Conservation (phyloP, 1,140 invertebrate species). For the Grapholita molesta region DNA sequence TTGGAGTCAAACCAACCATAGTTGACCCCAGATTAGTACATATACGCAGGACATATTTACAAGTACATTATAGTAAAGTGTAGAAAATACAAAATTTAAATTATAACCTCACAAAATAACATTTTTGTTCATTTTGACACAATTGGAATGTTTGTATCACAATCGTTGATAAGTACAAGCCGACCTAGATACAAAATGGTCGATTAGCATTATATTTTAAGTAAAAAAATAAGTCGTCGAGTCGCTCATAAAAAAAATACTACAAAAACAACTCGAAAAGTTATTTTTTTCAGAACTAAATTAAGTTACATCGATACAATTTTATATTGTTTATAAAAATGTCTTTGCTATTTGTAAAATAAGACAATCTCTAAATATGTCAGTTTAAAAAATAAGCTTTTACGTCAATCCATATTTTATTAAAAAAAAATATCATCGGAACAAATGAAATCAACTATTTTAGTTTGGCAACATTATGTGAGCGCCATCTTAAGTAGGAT, state of each 20-base stretch:
- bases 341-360: conserved; percentile 15
- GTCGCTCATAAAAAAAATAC: not conserved
- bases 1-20: not conserved
- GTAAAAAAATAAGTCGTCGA: not conserved
- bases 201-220: not conserved
- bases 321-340: conserved; percentile 3
- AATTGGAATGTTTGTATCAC: conserved; percentile 7
- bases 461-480: not conserved
- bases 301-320: conserved; percentile 16
- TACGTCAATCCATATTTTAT: not conserved
- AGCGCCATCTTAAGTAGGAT: not conserved
- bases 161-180: conserved; percentile 8
- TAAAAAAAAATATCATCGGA: not conserved
- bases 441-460: not conserved
- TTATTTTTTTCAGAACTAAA: conserved; percentile 2
- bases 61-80: not conserved
- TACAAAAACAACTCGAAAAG: conserved; percentile 5
- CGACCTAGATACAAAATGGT: not conserved
- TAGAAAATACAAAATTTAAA: not conserved
- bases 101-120: not conserved
- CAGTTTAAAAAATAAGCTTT: conserved; percentile 8
- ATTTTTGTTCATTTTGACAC: conserved; percentile 14
- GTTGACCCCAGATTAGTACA: not conserved
- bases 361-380: conserved; percentile 1
- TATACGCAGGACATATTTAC: not conserved